Conservation (phyloP, 2,797 vertebrate genomes). For the Decapterus maruadsi region DNA sequence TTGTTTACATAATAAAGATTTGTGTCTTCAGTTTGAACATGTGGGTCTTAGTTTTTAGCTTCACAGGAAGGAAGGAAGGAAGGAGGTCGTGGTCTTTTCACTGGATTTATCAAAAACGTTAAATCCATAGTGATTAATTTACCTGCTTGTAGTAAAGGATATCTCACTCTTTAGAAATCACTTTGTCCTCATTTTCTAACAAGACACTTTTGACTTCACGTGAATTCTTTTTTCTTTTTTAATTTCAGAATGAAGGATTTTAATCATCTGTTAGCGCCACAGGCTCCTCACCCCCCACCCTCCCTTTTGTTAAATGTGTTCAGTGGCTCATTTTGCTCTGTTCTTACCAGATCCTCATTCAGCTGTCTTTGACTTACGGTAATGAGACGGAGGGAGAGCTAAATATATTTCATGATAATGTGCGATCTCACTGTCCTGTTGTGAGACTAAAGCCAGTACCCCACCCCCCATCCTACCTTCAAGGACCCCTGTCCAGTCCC, state of each 20-base stretch:
- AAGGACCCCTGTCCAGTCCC: not conserved
- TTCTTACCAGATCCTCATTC: slow-evolving; percentile 49
- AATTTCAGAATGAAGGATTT: not conserved
- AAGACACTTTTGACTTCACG: not conserved
- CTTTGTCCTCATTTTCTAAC: not conserved
- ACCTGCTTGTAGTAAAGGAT: too few relatives aligned
- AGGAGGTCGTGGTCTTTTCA: too few relatives aligned
- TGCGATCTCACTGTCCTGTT: slow-evolving; percentile 51
- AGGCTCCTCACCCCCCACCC: not conserved
- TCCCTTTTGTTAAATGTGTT: slow-evolving; percentile 56
- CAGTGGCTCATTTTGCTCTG: slow-evolving; percentile 35
- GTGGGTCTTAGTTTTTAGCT: too few relatives aligned
- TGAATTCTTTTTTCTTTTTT: not conserved
- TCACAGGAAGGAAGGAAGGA: too few relatives aligned
- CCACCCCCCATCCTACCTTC: not conserved
- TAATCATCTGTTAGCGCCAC: slow-evolving; percentile 35
- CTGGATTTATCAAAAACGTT: too few relatives aligned
- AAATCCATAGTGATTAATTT: too few relatives aligned
- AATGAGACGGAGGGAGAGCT: slow-evolving; percentile 57
- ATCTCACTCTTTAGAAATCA: not conserved
- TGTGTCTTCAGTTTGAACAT: too few relatives aligned
- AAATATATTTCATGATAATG: slow-evolving; percentile 68
- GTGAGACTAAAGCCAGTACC: slow-evolving; percentile 25
- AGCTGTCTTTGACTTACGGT: slow-evolving; percentile 64
- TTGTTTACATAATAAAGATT: too few relatives aligned